A percentile compares a stretch with the other conserved stretches of the same genome.
These are phyloP conservation scores for Dolichotis patagonum DNA, from an alignment of 2,113 vertebrate genomes.

Conservation along the genomic window DNA sequence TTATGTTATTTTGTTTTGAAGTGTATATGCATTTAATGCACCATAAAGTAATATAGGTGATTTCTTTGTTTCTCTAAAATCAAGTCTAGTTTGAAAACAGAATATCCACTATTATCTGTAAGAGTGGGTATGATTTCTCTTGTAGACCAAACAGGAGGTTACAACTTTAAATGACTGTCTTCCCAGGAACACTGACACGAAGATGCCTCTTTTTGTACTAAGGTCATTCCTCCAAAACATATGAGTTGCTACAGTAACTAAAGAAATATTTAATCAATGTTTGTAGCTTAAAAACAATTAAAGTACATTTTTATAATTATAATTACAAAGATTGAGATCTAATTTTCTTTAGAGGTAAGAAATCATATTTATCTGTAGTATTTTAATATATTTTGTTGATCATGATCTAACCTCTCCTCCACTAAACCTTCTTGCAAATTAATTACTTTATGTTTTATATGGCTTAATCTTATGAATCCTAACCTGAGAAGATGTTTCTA, in stretches of 20 bases:
- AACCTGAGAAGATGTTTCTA: neutral
- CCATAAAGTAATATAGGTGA: slow-evolving; percentile 33
- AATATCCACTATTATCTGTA: neutral
- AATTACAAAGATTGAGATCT: neutral
- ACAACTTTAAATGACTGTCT: neutral
- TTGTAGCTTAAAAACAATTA: neutral
- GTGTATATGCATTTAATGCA: slow-evolving; percentile 61
- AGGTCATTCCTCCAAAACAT: neutral
- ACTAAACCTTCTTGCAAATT: neutral
- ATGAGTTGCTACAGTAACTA: neutral
- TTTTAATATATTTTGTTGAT: neutral
- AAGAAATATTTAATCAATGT: neutral
- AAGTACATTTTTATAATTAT: neutral
- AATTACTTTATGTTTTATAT: neutral
- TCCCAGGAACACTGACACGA: neutral
- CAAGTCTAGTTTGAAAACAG: slow-evolving; percentile 44
- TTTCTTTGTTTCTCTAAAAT: slow-evolving; percentile 64
- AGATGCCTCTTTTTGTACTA: neutral
- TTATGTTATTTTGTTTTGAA: slow-evolving; percentile 65
- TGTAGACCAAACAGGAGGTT: neutral
- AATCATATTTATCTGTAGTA: neutral
- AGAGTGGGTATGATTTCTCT: neutral
- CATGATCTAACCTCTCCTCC: neutral
- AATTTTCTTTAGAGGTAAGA: neutral
- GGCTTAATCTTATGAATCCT: neutral